Evolutionary conservation across 2,888 invertebrate species (phyloP).

Genomic region (Poecilobothrus nobilitatus): DNA sequence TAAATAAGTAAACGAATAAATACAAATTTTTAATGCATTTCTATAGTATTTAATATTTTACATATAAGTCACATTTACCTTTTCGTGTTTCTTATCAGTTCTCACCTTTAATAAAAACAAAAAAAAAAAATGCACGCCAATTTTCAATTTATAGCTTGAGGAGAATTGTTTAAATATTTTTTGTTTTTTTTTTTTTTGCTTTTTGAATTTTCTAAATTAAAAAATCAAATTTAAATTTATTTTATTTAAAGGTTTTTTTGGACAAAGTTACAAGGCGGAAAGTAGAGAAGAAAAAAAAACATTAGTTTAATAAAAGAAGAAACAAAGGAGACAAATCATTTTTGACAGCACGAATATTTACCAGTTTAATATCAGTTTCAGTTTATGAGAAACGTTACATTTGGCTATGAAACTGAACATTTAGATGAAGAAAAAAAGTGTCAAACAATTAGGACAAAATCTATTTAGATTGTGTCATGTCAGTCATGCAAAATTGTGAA

Average conservation of each 20-base stretch:
- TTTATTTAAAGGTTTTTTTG: not conserved
- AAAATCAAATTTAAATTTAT: no score
- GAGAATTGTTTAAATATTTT: no score
- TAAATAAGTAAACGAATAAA: no score
- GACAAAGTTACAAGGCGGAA: no score
- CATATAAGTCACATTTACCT: no score
- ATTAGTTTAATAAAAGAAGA: not conserved
- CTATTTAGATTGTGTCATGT: not conserved
- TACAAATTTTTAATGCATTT: no score
- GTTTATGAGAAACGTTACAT: no score
- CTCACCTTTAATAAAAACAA: not conserved
- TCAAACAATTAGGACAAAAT: not conserved
- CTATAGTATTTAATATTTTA: no score
- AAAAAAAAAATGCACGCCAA: not conserved
- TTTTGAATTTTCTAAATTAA: not conserved
- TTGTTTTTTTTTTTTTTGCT: not conserved
- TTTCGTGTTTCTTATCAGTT: no score
- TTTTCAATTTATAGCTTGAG: not conserved
- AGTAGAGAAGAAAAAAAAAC: no score
- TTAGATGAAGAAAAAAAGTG: not conserved
- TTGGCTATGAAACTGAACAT: not conserved
- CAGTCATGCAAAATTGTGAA: not conserved
- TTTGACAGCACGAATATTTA: not conserved
- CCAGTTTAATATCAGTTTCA: not conserved
- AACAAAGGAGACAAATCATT: not conserved